phyloP scores from a whole-genome alignment of 2,888 invertebrate genomes.

The Heliconius ethilla region DNA sequence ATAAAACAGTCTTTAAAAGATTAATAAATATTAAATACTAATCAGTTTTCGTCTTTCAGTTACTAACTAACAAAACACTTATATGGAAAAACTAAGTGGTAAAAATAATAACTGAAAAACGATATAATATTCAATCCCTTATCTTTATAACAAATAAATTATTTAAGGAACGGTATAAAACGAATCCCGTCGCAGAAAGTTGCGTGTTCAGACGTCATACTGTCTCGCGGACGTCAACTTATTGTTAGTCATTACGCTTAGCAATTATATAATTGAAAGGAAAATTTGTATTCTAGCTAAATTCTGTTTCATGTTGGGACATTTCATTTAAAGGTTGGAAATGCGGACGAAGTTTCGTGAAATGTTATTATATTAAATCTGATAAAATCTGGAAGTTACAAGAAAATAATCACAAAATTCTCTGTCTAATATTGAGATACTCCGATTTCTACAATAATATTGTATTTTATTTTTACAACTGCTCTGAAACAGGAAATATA shows the following conservation, averaged over 20 bases:
- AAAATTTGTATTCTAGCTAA: conserved; percentile 32
- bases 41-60: too few species aligned
- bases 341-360: not conserved
- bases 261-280: conserved; percentile 42
- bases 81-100: not conserved
- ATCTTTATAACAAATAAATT: not conserved
- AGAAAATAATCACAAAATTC: not conserved
- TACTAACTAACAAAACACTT: not conserved
- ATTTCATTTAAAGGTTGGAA: conserved; percentile 20
- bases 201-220: conserved; percentile 44
- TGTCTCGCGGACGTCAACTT: conserved; percentile 41
- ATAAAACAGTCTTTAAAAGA: not conserved
- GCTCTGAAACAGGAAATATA: not conserved
- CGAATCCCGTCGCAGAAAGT: conserved; percentile 34
- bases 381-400: not conserved
- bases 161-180: not conserved
- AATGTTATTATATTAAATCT: conserved; percentile 3
- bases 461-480: not conserved
- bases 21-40: not conserved
- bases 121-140: not conserved
- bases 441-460: not conserved
- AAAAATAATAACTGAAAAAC: not conserved
- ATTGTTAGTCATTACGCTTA: conserved; percentile 39
- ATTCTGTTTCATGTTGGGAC: conserved; percentile 22
- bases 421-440: not conserved